These are phyloP conservation scores for Notothenia coriiceps DNA, from an alignment of 2,113 vertebrate genomes.

Conservation along the genomic window DNA sequence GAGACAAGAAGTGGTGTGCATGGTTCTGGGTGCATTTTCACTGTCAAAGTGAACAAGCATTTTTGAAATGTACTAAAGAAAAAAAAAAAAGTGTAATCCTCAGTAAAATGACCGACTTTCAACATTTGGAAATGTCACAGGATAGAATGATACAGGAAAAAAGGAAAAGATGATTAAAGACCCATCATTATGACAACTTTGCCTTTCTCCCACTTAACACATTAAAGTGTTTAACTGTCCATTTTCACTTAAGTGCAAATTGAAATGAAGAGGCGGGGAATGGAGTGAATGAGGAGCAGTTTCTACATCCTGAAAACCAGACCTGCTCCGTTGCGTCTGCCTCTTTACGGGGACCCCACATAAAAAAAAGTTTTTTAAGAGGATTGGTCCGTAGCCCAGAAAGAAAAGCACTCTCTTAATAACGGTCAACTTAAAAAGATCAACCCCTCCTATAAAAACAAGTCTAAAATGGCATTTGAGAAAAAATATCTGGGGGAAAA, in stretches of 20 bases:
- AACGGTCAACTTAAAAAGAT: not conserved
- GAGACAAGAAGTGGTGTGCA: slow-evolving; percentile 34
- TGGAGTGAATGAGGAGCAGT: slow-evolving; percentile 51
- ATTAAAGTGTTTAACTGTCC: slow-evolving; percentile 33
- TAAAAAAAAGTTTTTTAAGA: slow-evolving; percentile 30
- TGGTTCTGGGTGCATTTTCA: slow-evolving; percentile 56
- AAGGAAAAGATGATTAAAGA: slow-evolving; percentile 20
- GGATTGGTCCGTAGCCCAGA: slow-evolving; percentile 50
- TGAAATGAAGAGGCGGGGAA: slow-evolving; percentile 57
- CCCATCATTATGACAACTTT: slow-evolving; percentile 62
- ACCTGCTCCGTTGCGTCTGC: slow-evolving; percentile 21
- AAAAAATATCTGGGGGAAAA: not conserved
- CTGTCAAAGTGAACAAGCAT: slow-evolving; percentile 43
- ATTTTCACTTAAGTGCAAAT: slow-evolving; percentile 74
- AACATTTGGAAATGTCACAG: slow-evolving; percentile 37
- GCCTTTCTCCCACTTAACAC: slow-evolving; percentile 34
- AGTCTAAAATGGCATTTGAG: not conserved
- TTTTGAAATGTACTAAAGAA: slow-evolving; percentile 3
- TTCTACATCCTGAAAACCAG: slow-evolving; percentile 37
- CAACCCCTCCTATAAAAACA: not conserved
- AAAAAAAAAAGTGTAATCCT: slow-evolving; percentile 10
- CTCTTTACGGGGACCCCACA: slow-evolving; percentile 2
- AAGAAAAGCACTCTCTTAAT: not conserved
- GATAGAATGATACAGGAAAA: slow-evolving; percentile 25
- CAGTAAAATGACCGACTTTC: slow-evolving; percentile 12